Conservation (phyloP, 2,888 invertebrate species). For the Dione juno region DNA sequence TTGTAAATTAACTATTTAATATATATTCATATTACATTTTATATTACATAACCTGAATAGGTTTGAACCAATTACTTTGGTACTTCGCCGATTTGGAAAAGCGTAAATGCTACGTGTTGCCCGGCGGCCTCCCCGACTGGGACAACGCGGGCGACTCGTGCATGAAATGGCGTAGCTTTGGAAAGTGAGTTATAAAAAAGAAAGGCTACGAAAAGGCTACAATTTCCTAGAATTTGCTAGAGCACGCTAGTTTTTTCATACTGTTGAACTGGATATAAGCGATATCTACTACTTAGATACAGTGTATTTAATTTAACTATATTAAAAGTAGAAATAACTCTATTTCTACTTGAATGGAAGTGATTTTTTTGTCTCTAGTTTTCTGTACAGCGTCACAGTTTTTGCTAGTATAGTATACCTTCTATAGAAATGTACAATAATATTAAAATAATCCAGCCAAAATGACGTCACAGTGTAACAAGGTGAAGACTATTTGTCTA, state of each 20-base stretch:
- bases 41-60: conserved; percentile 69
- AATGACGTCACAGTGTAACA: too few relatives aligned
- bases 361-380: too few relatives aligned
- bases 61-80: conserved; percentile 95
- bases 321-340: too few relatives aligned
- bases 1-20: neutral
- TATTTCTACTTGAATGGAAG: too few relatives aligned
- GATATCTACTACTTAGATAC: too few relatives aligned
- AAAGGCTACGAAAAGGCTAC: neutral
- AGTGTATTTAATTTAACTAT: too few relatives aligned
- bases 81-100: conserved; percentile 94
- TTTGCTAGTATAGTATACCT: too few relatives aligned
- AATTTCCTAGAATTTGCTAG: neutral
- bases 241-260: neutral
- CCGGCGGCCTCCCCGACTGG: conserved; percentile 90
- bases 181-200: conserved; percentile 85
- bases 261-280: neutral
- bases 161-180: conserved; percentile 93
- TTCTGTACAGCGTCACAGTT: too few relatives aligned
- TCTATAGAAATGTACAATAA: too few relatives aligned
- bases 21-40: too few relatives aligned
- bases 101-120: conserved; percentile 89
- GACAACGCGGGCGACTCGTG: conserved; percentile 89
- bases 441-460: too few relatives aligned
- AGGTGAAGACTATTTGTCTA: too few relatives aligned